Conservation (phyloP, 2,113 vertebrate genomes). For the Hemichromis elongatus region DNA sequence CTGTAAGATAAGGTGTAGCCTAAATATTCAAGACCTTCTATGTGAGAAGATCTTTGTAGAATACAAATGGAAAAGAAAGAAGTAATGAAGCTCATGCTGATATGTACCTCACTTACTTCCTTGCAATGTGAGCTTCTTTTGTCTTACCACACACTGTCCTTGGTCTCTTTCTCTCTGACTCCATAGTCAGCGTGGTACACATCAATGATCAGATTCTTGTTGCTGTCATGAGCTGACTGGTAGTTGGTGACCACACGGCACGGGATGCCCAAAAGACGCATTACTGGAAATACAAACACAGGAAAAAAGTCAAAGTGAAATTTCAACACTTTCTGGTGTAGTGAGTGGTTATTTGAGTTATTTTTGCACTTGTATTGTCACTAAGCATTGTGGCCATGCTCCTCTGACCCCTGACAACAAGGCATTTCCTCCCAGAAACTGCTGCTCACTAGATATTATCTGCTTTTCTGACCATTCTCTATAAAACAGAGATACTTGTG, state of each 20-base stretch:
- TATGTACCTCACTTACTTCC: background rate
- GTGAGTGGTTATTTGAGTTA: too few relatives aligned
- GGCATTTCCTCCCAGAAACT: too few relatives aligned
- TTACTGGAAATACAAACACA: slow-evolving; percentile 1
- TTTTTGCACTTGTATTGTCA: too few relatives aligned
- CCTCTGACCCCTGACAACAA: too few relatives aligned
- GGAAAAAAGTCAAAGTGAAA: background rate
- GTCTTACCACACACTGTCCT: slow-evolving; percentile 46
- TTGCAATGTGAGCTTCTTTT: background rate
- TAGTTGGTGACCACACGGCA: slow-evolving; percentile 46
- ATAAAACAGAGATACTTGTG: too few relatives aligned
- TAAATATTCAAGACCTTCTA: too few relatives aligned
- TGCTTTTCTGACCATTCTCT: too few relatives aligned
- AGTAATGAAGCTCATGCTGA: background rate
- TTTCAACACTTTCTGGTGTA: background rate
- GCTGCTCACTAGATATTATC: too few relatives aligned
- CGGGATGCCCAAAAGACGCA: slow-evolving; percentile 55
- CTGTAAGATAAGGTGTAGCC: too few relatives aligned
- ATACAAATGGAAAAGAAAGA: background rate
- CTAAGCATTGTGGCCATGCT: too few relatives aligned
- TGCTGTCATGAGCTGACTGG: slow-evolving; percentile 43
- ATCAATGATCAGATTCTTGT: slow-evolving; percentile 35
- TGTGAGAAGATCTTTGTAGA: too few relatives aligned
- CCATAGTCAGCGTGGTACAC: background rate
- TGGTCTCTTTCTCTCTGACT: accelerated